These are phyloP conservation scores for Gymnocheta viridis DNA, from an alignment of 2,888 invertebrate species.

Conservation along the genomic window DNA sequence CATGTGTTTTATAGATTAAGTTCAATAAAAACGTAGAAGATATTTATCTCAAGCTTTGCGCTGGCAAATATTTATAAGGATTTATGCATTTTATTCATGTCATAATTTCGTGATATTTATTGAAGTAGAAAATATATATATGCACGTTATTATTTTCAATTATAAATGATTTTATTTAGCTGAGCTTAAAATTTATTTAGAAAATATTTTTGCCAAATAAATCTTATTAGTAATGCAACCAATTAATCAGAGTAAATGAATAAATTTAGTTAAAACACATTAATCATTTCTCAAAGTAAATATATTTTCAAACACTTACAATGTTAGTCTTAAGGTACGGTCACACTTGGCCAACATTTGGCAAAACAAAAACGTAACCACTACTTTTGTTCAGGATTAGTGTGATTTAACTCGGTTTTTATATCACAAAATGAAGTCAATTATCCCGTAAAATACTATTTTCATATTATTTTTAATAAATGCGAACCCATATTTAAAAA, in stretches of 20 bases:
- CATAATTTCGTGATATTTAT: constrained; percentile 24
- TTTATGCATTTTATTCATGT: constrained; percentile 36
- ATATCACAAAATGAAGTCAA: too few species aligned
- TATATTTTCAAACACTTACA: neutral
- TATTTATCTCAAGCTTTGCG: neutral
- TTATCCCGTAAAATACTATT: too few species aligned
- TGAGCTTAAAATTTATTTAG: constrained; percentile 3
- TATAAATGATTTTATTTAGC: neutral
- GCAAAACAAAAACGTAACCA: too few species aligned
- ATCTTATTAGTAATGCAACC: constrained; percentile 30
- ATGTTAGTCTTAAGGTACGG: too few species aligned
- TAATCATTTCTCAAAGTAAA: constrained; percentile 51
- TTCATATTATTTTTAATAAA: too few species aligned
- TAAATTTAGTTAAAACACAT: constrained; percentile 46
- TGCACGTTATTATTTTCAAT: neutral
- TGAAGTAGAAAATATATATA: neutral
- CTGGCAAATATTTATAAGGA: too few species aligned
- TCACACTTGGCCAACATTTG: too few species aligned
- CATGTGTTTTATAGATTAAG: neutral
- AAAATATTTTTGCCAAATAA: constrained; percentile 26
- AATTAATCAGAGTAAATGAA: constrained; percentile 57
- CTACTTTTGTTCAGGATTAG: too few species aligned
- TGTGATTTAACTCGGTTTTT: too few species aligned
- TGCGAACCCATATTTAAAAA: too few species aligned
- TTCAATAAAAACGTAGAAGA: neutral